Conservation (phyloP, 2,113 vertebrate genomes). For the Barnardius zonarius region DNA sequence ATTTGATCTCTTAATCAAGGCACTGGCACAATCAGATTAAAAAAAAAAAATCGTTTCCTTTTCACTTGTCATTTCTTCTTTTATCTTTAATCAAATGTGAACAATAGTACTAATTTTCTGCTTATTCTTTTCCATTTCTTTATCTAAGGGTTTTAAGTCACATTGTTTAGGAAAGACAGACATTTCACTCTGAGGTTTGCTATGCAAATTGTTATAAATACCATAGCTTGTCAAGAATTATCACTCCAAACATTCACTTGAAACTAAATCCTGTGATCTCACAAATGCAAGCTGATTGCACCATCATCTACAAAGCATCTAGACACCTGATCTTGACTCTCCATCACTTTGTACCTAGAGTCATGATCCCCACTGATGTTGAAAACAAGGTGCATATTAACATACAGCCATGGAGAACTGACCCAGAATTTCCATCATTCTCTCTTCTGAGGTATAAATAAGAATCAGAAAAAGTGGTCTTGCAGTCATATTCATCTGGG, state of each 20-base stretch:
- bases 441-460: background rate
- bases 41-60: background rate
- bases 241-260: background rate
- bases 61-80: background rate
- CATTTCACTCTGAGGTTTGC: background rate
- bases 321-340: background rate
- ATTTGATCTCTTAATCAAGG: background rate
- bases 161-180: slow-evolving; percentile 1
- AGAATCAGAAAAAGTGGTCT: background rate
- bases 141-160: background rate
- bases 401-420: background rate
- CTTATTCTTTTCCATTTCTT: background rate
- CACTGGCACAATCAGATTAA: background rate
- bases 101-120: slow-evolving; percentile 23
- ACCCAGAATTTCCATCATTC: background rate
- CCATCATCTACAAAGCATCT: background rate
- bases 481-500: background rate
- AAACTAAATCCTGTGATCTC: background rate
- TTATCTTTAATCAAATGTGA: slow-evolving; percentile 18
- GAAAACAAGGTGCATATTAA: background rate
- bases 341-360: background rate
- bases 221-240: background rate
- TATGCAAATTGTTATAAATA: background rate
- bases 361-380: background rate
- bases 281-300: slow-evolving; percentile 16